Evolutionary conservation across 2,113 vertebrate species (phyloP), one percentile per base, ranked within the genome.

Genomic region (Lota lota): DNA sequence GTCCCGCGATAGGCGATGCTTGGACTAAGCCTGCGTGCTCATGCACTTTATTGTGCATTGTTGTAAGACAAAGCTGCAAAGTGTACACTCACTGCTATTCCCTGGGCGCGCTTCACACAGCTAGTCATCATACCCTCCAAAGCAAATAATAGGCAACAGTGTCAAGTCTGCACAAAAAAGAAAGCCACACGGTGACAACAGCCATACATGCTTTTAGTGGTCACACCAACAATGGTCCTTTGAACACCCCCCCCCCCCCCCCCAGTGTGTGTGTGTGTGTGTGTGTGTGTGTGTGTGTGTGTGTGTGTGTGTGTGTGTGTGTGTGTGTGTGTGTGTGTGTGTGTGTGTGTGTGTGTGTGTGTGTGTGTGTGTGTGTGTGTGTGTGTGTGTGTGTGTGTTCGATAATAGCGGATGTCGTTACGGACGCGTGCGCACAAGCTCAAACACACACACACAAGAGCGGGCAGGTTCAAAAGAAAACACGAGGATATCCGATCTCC

Each of bases 181-280:
- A 77, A 77, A 33, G 28, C 28, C 28, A 33, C 28, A 33, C 28
- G 4, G 28, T 33, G 28, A 33, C 28, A 33, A 33, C 28, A 40
- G 61, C 67, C 36, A 80, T 83, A 77, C 80, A 62, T 50, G 84
- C 59, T 2, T 64, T 54, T 3, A 76, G 56, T 68, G 75, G 79
- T 79, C 67, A 58, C 18, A 47, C 10, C 57, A 74, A 82, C 75
- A 83, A 85, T 69, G 65, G 7, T 65, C 53, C 19, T 67, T 11
- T 19, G 69, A 21, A 72, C 11, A 67, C 76, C 79, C n/a, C n/a
- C n/a, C n/a, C n/a, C 51, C 4, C 72, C n/a, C n/a, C n/a, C n/a
- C n/a, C 65, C 79, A 63, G 63, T 33, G 74, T 71, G 78, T 83
- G 61, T 62, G 79, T 51, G 50, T 24, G 24, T 28, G 28, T 28